These are phyloP conservation scores for Polydrusus pterygomalis DNA, from an alignment of 2,888 invertebrate genomes.

Conservation along the genomic window DNA sequence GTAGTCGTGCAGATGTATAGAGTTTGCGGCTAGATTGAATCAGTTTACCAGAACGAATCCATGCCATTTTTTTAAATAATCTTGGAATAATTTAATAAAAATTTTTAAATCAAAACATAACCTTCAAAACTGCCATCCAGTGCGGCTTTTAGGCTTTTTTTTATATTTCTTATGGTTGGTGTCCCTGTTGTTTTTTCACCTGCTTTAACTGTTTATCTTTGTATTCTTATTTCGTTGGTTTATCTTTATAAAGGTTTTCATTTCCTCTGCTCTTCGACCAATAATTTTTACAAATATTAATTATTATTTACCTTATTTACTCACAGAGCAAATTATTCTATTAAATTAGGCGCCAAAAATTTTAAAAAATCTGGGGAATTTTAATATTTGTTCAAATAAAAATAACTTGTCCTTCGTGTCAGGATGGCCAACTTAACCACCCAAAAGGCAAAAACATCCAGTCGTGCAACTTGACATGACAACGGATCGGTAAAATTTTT, in stretches of 20 bases:
- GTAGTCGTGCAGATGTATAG: conserved; percentile 55
- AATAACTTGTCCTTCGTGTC: background rate
- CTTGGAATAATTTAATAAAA: background rate
- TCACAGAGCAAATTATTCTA: no score
- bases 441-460: background rate
- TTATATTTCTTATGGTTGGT: no score
- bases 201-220: no score
- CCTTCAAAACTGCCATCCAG: background rate
- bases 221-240: no score
- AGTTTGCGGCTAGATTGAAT: conserved; percentile 17
- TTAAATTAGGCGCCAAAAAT: background rate
- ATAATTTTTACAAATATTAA: no score
- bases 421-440: conserved; percentile 14
- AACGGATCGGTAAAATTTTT: conserved; percentile 15
- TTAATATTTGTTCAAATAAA: background rate
- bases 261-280: no score
- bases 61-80: conserved; percentile 27
- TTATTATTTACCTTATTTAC: no score
- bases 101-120: background rate
- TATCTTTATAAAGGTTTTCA: no score
- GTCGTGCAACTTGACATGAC: conserved; percentile 18
- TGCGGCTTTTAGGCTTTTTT: no score
- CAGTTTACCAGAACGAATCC: conserved; percentile 22
- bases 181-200: no score
- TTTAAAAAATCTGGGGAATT: conserved; percentile 2